Evolutionary conservation across 2,113 vertebrate species (phyloP).

Genomic region (Shinisaurus crocodilurus): DNA sequence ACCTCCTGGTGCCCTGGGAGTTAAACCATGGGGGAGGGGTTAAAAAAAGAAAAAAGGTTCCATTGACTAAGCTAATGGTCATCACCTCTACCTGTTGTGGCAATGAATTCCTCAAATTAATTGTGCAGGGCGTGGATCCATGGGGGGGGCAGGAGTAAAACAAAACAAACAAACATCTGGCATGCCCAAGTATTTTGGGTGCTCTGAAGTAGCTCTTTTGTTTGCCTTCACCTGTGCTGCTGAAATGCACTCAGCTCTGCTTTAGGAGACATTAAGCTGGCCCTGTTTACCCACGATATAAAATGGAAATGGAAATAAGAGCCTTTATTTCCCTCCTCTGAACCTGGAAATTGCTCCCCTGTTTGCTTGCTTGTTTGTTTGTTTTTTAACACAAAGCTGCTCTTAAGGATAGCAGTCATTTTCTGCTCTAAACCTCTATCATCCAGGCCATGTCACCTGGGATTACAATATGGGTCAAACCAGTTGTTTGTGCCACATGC

Average conservation of each 20-base stretch:
- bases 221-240: not conserved
- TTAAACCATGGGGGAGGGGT: too few species aligned
- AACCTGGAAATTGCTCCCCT: constrained; percentile 25
- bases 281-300: constrained; percentile 17
- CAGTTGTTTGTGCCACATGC: not conserved
- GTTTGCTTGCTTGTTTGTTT: constrained; percentile 13
- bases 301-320: constrained; percentile 38
- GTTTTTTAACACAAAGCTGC: not conserved
- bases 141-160: too few species aligned
- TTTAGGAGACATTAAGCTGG: not conserved
- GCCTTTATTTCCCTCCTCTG: constrained; percentile 29
- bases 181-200: not conserved
- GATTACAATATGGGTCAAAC: constrained; percentile 25
- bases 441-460: not conserved
- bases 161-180: not conserved
- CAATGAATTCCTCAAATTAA: not conserved
- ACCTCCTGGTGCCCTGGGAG: too few species aligned
- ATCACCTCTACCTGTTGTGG: not conserved
- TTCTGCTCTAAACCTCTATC: constrained; percentile 25
- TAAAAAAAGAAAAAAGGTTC: too few species aligned
- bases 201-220: not conserved
- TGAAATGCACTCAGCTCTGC: constrained; percentile 1
- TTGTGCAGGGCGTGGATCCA: not conserved
- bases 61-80: too few species aligned
- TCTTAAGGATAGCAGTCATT: constrained; percentile 46